A percentile compares a stretch with the other conserved stretches of the same genome.
phyloP scores from a whole-genome alignment of 2,113 vertebrate genomes.

The Odobenus rosmarus region DNA sequence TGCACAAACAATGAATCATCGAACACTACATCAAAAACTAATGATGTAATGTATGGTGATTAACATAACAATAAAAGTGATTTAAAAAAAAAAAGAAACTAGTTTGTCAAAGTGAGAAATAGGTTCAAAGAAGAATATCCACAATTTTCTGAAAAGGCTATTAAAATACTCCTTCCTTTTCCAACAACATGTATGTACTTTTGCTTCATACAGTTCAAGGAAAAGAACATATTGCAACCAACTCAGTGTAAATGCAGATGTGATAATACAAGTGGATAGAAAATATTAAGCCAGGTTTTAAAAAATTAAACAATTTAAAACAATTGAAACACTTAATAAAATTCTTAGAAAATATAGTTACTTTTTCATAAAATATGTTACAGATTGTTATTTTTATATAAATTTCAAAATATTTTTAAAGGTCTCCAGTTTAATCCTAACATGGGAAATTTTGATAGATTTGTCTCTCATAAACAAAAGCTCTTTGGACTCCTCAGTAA shows the following conservation, averaged over 20 bases:
- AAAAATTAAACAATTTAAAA: constrained; percentile 13
- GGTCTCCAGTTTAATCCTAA: constrained; percentile 5
- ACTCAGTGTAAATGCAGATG: neutral
- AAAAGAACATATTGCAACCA: neutral
- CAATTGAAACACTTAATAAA: constrained; percentile 4
- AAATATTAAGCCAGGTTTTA: neutral
- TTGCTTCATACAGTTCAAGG: neutral
- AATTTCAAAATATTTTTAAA: neutral
- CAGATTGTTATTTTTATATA: neutral
- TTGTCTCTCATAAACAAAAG: neutral
- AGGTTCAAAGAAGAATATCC: neutral
- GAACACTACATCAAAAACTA: too few relatives aligned
- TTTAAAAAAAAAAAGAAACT: too few relatives aligned
- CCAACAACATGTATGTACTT: neutral
- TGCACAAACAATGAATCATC: too few relatives aligned
- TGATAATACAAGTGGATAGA: neutral
- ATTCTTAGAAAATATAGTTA: neutral
- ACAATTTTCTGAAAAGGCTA: neutral
- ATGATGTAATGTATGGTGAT: too few relatives aligned
- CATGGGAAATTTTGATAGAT: neutral
- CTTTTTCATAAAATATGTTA: constrained; percentile 28
- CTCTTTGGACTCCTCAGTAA: neutral
- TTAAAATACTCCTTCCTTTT: neutral
- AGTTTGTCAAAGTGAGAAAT: neutral
- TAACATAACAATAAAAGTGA: too few relatives aligned